A percentile compares a stretch with the other conserved stretches of the same genome.
Conservation (phyloP, 2,113 vertebrate genomes). For the Casuarius casuarius region DNA sequence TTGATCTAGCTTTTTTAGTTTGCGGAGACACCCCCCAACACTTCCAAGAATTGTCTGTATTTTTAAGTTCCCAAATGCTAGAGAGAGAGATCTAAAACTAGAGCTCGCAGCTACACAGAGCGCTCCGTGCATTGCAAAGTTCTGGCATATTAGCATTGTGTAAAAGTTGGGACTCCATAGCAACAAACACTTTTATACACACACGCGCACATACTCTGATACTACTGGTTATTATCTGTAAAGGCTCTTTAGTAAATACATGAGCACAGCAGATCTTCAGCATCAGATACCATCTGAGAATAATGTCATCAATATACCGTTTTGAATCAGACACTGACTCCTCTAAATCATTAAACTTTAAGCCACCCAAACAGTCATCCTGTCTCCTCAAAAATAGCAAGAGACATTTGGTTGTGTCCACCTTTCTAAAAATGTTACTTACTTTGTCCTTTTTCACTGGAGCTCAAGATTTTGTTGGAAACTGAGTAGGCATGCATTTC, state of each 20-base stretch:
- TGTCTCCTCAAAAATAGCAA: neutral
- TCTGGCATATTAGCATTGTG: neutral
- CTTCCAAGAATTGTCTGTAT: conserved; percentile 25
- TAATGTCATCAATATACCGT: neutral
- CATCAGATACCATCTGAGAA: neutral
- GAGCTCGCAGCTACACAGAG: neutral
- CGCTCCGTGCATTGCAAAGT: neutral
- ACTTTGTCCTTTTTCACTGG: neutral
- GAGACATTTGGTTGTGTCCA: neutral
- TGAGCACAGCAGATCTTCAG: neutral
- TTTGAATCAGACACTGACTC: neutral
- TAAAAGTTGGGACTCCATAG: neutral
- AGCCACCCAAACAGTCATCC: neutral
- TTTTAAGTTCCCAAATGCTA: conserved; percentile 6
- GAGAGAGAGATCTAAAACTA: neutral
- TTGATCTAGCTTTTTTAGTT: conserved; percentile 34
- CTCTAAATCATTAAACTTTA: neutral
- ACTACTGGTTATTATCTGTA: neutral
- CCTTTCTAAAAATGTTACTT: neutral
- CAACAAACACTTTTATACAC: neutral
- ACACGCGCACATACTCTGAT: neutral
- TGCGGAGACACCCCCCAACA: neutral
- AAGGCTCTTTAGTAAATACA: neutral
- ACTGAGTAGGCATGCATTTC: neutral
- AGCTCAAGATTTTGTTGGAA: neutral